Percentiles rank a stretch among this genome's conserved stretches.
Conservation (phyloP, 1,140 invertebrate species). For the Zaprionus taronus region DNA sequence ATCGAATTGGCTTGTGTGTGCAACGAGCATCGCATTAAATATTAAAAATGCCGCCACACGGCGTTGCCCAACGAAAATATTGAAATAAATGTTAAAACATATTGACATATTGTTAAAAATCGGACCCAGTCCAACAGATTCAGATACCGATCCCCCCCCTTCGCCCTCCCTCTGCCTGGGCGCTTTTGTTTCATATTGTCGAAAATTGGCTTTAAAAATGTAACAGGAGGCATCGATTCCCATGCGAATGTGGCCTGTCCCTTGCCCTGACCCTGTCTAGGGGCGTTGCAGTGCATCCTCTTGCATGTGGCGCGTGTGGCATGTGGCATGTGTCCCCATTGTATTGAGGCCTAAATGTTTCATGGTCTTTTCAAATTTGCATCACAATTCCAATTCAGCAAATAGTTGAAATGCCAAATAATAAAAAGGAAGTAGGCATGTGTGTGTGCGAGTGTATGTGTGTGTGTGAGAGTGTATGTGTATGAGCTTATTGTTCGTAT, state of each 20-base stretch:
- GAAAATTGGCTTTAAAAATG: constrained; percentile 75
- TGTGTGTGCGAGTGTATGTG: not conserved
- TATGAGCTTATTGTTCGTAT: not conserved
- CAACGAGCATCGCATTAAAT: constrained; percentile 71
- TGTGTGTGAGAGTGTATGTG: not conserved
- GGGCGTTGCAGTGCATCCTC: not conserved
- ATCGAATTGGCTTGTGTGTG: constrained; percentile 22
- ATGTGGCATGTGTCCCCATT: constrained; percentile 22
- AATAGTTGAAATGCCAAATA: constrained; percentile 3
- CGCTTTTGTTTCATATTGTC: constrained; percentile 59
- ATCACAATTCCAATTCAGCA: constrained; percentile 8
- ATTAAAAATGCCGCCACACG: constrained; percentile 79
- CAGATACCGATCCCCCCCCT: not conserved
- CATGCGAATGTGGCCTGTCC: constrained; percentile 10
- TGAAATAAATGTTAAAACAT: constrained; percentile 83
- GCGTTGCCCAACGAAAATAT: constrained; percentile 69
- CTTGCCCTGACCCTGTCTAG: not conserved
- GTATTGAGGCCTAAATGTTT: constrained; percentile 7
- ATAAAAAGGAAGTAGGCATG: not conserved
- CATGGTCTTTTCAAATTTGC: constrained; percentile 7
- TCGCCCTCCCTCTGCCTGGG: not conserved
- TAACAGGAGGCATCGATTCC: constrained; percentile 27
- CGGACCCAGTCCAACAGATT: constrained; percentile 1
- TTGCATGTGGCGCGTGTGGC: constrained; percentile 1
- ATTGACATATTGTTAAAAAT: constrained; percentile 80